A percentile compares a stretch with the other conserved stretches of the same genome.
Conservation (phyloP, 2,888 invertebrate genomes). For the Polylopha cassiicola region DNA sequence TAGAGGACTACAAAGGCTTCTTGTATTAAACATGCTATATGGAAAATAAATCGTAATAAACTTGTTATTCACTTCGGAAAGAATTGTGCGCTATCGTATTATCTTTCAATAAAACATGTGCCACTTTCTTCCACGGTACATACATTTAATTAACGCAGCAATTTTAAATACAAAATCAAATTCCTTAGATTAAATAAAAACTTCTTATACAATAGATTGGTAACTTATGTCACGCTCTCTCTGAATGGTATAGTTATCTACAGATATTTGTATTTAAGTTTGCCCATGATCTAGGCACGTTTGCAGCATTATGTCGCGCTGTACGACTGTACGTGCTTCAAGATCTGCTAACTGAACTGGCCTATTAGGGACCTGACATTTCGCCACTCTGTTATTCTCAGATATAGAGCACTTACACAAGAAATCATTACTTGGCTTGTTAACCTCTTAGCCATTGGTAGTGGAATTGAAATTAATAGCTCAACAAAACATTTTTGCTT, state of each 20-base stretch:
- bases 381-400: slow-evolving; percentile 24
- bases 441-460: not conserved
- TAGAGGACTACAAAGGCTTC: too few relatives aligned
- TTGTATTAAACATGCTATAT: too few relatives aligned
- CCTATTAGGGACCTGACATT: slow-evolving; percentile 42
- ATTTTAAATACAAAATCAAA: slow-evolving; percentile 3
- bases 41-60: too few relatives aligned
- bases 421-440: not conserved
- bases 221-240: slow-evolving; percentile 7
- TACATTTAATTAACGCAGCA: slow-evolving; percentile 12
- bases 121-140: slow-evolving; percentile 20
- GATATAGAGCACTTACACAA: slow-evolving; percentile 10
- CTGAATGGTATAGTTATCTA: slow-evolving; percentile 4
- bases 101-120: slow-evolving; percentile 8
- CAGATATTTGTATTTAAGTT: slow-evolving; percentile 14
- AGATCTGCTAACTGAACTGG: slow-evolving; percentile 47
- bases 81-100: slow-evolving; percentile 9
- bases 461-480: too few relatives aligned
- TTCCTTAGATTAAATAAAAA: too few relatives aligned
- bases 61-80: too few relatives aligned
- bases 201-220: too few relatives aligned
- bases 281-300: slow-evolving; percentile 52
- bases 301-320: slow-evolving; percentile 39
- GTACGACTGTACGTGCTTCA: slow-evolving; percentile 45
- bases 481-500: too few relatives aligned